These are phyloP conservation scores for Gymnocheta viridis DNA, from an alignment of 2,888 invertebrate species.

Conservation along the genomic window DNA sequence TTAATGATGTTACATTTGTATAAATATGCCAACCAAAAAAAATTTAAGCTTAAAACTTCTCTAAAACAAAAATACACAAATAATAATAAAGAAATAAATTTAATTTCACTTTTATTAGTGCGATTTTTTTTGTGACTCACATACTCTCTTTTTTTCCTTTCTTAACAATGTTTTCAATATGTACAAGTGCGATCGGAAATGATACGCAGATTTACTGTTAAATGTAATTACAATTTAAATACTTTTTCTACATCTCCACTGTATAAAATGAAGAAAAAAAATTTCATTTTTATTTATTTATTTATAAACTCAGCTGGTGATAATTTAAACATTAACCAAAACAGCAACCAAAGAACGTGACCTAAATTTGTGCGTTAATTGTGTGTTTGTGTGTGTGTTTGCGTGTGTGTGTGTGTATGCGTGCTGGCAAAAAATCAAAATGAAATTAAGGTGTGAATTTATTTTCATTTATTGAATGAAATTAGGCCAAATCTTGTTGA, in stretches of 20 bases:
- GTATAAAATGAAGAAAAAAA: not conserved
- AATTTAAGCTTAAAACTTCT: conserved; percentile 48
- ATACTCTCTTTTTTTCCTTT: conserved; percentile 9
- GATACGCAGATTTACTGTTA: not conserved
- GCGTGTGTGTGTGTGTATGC: conserved; percentile 45
- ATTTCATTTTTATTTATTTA: conserved; percentile 10
- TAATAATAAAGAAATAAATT: conserved; percentile 9
- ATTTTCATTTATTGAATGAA: conserved; percentile 60
- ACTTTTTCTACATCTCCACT: not conserved
- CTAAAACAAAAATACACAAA: conserved; percentile 38
- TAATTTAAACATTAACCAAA: conserved; percentile 75
- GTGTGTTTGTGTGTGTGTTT: conserved; percentile 51
- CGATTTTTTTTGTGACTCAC: conserved; percentile 52
- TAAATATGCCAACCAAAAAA: conserved; percentile 11
- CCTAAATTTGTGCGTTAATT: conserved; percentile 63
- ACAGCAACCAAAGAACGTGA: conserved; percentile 64
- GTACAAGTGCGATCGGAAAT: not conserved
- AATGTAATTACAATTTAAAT: conserved; percentile 53
- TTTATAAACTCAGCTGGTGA: conserved; percentile 70
- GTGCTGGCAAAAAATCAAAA: conserved; percentile 43
- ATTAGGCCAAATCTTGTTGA: conserved; percentile 63
- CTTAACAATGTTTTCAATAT: not conserved
- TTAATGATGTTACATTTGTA: not conserved
- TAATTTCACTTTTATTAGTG: conserved; percentile 68
- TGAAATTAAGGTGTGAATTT: conserved; percentile 69